Evolutionary conservation across 2,797 vertebrate species (phyloP), one percentile per base, ranked within the genome.

Genomic region (Myoxocephalus aenaeus): DNA sequence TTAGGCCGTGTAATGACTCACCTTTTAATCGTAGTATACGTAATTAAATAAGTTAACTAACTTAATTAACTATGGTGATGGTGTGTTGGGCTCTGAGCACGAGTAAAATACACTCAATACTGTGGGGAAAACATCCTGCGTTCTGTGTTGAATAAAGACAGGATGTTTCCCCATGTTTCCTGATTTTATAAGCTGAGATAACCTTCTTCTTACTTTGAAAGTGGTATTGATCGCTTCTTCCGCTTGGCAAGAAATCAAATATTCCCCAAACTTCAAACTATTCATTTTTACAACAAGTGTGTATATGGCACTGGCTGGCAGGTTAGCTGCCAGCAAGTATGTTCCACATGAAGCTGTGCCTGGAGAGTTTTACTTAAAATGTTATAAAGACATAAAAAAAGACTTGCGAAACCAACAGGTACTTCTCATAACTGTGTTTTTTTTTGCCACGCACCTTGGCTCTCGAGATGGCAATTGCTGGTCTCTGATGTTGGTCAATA

Each of bases 151-250:
- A 12, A 66, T 42, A 10, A 8, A 44, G 67, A 27, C 1, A 27
- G n/a, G 22, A 20, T 62, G 34, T n/a, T 6, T 27, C 4, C 44
- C 38, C 15, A 20, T 62, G 34, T n/a, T 6, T 27, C 4, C 44
- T 51, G 32, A 36, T 25, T 72, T 29, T 42, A 17, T 63, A 36
- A 57, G 15, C 29, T 62, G 11, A 68, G 53, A 40, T 22, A 48
- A 46, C 38, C 14, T 25, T 29, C 17, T 17, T n/a, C 29, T 34
- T 27, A 7, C 20, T 29, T 4, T 5, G 20, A 54, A 15, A 54
- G 44, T 22, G n/a, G 11, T 57, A 75, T 63, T 53, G 71, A 75
- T 75, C 17, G 14, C 34, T 42, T 51, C 51, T 67, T 27, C 11
- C 22, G 61, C 62, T 51, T 32, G 29, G 62, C 32, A 48, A 58